Conservation (phyloP, 64 coral and sea anemone genomes). For the Platygyra sinensis region DNA sequence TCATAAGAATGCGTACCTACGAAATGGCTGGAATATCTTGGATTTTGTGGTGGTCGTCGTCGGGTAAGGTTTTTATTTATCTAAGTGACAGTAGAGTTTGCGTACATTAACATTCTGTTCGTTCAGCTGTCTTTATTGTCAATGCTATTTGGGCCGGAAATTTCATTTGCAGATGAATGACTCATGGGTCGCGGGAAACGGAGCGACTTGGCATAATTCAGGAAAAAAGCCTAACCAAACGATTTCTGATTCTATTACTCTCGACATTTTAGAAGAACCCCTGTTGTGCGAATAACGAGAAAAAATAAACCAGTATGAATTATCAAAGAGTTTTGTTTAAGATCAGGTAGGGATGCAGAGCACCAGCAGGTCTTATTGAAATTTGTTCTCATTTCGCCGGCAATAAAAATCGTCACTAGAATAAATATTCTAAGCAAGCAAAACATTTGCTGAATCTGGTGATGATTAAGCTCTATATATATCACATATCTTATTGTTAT, state of each 20-base stretch:
- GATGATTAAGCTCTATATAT: neutral
- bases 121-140: conserved; percentile 29
- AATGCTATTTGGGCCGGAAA: conserved; percentile 25
- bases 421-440: conserved; percentile 19
- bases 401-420: neutral
- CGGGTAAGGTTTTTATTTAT: conserved; percentile 77
- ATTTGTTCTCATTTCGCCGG: neutral
- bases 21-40: conserved; percentile 99
- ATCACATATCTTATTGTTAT: neutral
- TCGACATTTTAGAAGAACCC: neutral
- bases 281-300: neutral
- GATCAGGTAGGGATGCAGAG: neutral
- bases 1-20: conserved; percentile 86
- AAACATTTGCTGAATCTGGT: neutral
- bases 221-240: neutral
- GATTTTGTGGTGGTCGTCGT: conserved; percentile 96
- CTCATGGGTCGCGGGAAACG: neutral
- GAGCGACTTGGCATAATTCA: neutral
- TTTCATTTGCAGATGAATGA: conserved; percentile 7
- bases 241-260: neutral
- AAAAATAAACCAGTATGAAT: neutral
- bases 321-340: neutral
- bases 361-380: neutral
- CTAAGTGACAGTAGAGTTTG: conserved; percentile 41
- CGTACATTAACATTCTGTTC: conserved; percentile 10